Percentiles rank a stretch among this genome's conserved stretches.
Conservation (phyloP, 2,888 invertebrate genomes). For the Aelia acuminata region DNA sequence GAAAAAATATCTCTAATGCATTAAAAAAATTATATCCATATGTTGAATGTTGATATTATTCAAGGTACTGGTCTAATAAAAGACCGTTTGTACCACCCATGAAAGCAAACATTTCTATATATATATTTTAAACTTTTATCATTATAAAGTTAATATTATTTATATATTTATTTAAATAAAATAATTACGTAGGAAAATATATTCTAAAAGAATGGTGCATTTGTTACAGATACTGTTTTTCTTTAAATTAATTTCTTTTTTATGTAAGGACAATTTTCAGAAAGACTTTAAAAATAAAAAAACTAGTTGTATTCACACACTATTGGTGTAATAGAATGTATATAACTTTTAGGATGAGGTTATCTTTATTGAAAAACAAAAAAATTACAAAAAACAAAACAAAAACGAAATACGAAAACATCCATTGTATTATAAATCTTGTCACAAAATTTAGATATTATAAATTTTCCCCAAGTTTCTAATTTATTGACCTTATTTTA, state of each 20-base stretch:
- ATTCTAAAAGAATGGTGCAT: constrained; percentile 65
- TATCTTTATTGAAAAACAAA: constrained; percentile 52
- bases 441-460: constrained; percentile 55
- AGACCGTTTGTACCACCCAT: constrained; percentile 55
- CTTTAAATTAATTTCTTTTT: constrained; percentile 62
- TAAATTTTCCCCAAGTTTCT: constrained; percentile 53
- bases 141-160: constrained; percentile 60
- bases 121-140: constrained; percentile 50
- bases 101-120: constrained; percentile 51
- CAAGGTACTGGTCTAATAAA: constrained; percentile 45
- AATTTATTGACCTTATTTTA: constrained; percentile 50
- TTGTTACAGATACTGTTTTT: constrained; percentile 62
- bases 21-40: not conserved
- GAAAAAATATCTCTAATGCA: not conserved
- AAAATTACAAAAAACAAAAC: constrained; percentile 26
- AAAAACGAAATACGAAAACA: constrained; percentile 50
- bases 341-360: constrained; percentile 57
- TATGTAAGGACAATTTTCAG: constrained; percentile 58
- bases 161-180: constrained; percentile 64
- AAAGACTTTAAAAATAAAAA: constrained; percentile 57
- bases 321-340: constrained; percentile 60
- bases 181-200: constrained; percentile 64
- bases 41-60: not conserved
- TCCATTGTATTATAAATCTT: constrained; percentile 54
- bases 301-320: constrained; percentile 59